A percentile compares a stretch with the other conserved stretches of the same genome.
These are phyloP conservation scores for Synanthedon andrenaeformis DNA, from an alignment of 2,888 invertebrate species.

Conservation along the genomic window DNA sequence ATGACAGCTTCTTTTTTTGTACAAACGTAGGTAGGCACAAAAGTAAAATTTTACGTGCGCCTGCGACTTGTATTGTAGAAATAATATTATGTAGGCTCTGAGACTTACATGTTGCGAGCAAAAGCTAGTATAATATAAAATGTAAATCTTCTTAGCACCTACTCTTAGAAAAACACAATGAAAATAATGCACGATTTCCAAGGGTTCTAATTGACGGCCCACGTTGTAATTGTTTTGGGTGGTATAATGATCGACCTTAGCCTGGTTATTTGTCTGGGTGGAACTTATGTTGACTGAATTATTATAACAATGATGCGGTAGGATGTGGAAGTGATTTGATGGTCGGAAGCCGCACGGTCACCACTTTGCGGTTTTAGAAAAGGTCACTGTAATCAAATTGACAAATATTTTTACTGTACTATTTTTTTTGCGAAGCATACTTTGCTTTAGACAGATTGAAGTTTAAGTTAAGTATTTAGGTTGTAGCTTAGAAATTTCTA, in stretches of 20 bases:
- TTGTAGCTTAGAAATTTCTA: no score
- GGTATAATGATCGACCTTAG: slow-evolving; percentile 52
- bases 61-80: no score
- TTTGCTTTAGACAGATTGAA: no score
- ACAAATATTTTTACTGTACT: slow-evolving; percentile 4
- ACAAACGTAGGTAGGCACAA: no score
- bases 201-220: slow-evolving; percentile 45
- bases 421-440: neutral
- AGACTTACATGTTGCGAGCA: no score
- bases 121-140: no score
- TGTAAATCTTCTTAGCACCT: neutral
- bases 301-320: slow-evolving; percentile 4
- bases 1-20: no score
- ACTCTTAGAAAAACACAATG: neutral
- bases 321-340: slow-evolving; percentile 8
- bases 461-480: no score
- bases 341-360: slow-evolving; percentile 9
- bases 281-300: slow-evolving; percentile 7
- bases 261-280: slow-evolving; percentile 24
- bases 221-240: slow-evolving; percentile 50
- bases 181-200: slow-evolving; percentile 17
- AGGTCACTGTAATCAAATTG: slow-evolving; percentile 7
- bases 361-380: slow-evolving; percentile 7
- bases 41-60: no score
- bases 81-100: no score